Base-by-base conservation (phyloP, 2,797 vertebrate species). In the Cynodonichthys magdalenae region DNA sequence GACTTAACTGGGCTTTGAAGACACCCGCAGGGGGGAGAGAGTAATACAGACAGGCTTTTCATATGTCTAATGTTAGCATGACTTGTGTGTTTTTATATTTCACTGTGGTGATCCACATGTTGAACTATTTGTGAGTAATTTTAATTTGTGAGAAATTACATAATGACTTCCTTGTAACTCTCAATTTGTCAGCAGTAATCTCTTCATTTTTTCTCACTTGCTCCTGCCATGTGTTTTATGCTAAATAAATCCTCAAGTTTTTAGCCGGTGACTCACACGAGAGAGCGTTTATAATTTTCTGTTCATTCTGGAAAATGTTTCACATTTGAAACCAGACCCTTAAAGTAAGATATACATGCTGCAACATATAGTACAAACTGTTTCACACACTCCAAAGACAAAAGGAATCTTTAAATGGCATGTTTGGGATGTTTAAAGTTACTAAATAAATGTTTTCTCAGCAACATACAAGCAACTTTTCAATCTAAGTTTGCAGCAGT, bases 101-200 rank as follows among this genome's bases (percentile, higher is more conserved):
- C 52, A 74, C 62, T 54, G 63, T 45, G 48, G 46, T 31, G 62
- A 80, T 66, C 72, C 71, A 69, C 71, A 66, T 66, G 63, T 69
- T 79, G 48, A 74, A 61, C 66, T 71, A 67, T 77, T 61, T 47
- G 66, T n/a, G 36, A 12, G 11, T 12, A 39, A 66, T 77, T 83
- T 66, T 19, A 79, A 77, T 66, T n/a, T 65, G 69, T 76, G 77
- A 88, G 80, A 87, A 89, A 90, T 89, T 70, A 50, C 73, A 31
- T 84, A 85, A 87, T 79, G 45, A 67, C 78, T 87, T 87, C 87
- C 83, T 71, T 39, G 44, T 82, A 76, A 83, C 79, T 77, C 58
- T 36, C 50, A 66, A 15, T 72, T 78, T 75, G 71, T 74, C 57
- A 52, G 18, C 54, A 31, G n/a, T 83, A 79, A 87, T 87, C 59